Percentiles rank a stretch among this genome's conserved stretches.
Conservation (phyloP, 2,113 vertebrate genomes). For the Melanerpes aurifrons region DNA sequence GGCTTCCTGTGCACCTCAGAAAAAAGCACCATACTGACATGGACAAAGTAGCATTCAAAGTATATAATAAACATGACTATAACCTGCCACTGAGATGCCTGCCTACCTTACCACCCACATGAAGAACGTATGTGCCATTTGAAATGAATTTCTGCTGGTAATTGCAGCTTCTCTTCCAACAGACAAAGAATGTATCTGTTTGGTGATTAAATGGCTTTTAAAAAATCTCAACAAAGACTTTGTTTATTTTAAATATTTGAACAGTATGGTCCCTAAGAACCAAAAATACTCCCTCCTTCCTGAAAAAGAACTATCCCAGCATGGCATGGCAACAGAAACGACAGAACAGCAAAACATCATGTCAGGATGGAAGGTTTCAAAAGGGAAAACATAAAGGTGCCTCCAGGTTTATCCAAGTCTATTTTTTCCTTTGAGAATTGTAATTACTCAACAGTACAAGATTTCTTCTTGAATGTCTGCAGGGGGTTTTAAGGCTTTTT, state of each 20-base stretch:
- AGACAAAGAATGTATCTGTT: conserved; percentile 45
- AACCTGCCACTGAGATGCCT: conserved; percentile 24
- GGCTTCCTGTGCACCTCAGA: neutral
- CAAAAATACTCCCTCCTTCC: neutral
- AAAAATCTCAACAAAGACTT: conserved; percentile 12
- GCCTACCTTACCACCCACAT: conserved; percentile 38
- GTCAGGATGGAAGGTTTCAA: conserved; percentile 49
- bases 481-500: neutral
- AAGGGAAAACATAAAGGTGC: conserved; percentile 48
- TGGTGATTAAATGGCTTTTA: conserved; percentile 41
- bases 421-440: conserved; percentile 41
- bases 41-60: conserved; percentile 41
- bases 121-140: neutral
- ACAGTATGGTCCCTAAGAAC: neutral
- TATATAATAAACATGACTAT: conserved; percentile 50
- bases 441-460: conserved; percentile 44
- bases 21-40: neutral
- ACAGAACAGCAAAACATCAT: neutral
- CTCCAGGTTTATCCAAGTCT: conserved; percentile 40
- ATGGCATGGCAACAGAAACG: conserved; percentile 27
- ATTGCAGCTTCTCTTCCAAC: conserved; percentile 38
- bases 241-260: conserved; percentile 48
- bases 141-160: conserved; percentile 33
- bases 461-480: conserved; percentile 41
- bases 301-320: neutral